phyloP scores from a whole-genome alignment of 2,888 invertebrate genomes.

The Alentia gelatinosa region DNA sequence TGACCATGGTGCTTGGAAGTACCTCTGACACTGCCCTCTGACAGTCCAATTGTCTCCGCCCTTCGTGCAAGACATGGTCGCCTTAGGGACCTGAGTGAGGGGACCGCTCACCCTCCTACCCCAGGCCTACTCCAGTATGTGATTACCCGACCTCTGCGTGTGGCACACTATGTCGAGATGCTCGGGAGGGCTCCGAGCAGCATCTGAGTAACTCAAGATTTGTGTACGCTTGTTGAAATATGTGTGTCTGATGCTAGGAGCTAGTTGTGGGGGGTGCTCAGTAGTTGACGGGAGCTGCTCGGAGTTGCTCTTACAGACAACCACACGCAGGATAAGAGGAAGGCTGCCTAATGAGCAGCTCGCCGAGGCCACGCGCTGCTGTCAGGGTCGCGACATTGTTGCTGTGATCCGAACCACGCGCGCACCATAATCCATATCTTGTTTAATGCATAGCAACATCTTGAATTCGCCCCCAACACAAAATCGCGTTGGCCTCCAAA shows the following conservation, averaged over 20 bases:
- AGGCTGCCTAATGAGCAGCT: constrained; percentile 11
- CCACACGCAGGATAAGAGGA: too few species aligned
- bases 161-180: too few species aligned
- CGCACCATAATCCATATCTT: constrained; percentile 29
- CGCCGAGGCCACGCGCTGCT: background rate
- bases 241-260: too few species aligned
- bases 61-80: background rate
- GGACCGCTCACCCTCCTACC: background rate
- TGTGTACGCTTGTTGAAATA: too few species aligned
- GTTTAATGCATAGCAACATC: constrained; percentile 14
- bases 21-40: background rate
- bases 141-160: background rate
- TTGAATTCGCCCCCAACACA: background rate
- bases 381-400: constrained; percentile 37
- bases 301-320: background rate
- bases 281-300: background rate
- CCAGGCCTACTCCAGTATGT: background rate
- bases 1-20: background rate
- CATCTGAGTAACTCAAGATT: too few species aligned
- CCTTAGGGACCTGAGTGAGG: background rate
- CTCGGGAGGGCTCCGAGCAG: too few species aligned
- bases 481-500: background rate
- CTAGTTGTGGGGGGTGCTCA: too few species aligned
- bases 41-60: constrained; percentile 41
- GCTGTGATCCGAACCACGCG: constrained; percentile 46